phyloP scores from a whole-genome alignment of 1,140 invertebrate genomes.

The Cydia strobilella region DNA sequence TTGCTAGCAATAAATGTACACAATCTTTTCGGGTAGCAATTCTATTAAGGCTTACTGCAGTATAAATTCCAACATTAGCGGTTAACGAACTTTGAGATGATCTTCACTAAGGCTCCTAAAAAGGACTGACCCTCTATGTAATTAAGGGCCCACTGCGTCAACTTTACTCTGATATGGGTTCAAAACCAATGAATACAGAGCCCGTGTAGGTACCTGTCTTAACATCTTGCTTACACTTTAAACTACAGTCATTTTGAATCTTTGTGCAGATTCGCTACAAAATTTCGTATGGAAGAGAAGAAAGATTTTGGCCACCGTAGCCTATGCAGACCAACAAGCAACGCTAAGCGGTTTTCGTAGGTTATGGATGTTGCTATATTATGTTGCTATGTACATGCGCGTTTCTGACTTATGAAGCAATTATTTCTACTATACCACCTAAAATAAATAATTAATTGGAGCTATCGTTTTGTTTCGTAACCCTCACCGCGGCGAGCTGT shows the following conservation, averaged over 20 bases:
- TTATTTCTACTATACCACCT: too few relatives aligned
- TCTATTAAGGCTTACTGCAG: background rate
- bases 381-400: too few relatives aligned
- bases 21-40: background rate
- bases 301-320: too few relatives aligned
- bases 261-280: background rate
- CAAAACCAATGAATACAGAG: conserved; percentile 46
- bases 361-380: too few relatives aligned
- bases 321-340: too few relatives aligned
- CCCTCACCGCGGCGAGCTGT: too few relatives aligned
- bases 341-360: too few relatives aligned
- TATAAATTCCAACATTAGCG: conserved; percentile 24
- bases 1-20: background rate
- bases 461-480: too few relatives aligned
- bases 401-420: too few relatives aligned
- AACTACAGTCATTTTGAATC: background rate
- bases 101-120: conserved; percentile 51
- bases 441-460: too few relatives aligned
- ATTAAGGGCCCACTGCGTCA: conserved; percentile 59
- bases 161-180: conserved; percentile 60
- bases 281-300: background rate
- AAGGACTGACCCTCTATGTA: conserved; percentile 54
- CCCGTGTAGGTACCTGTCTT: conserved; percentile 37
- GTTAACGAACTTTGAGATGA: conserved; percentile 51
- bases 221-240: conserved; percentile 16